Base-by-base conservation (phyloP, 1,140 invertebrate genomes). In the Aphelenchoides besseyi region DNA sequence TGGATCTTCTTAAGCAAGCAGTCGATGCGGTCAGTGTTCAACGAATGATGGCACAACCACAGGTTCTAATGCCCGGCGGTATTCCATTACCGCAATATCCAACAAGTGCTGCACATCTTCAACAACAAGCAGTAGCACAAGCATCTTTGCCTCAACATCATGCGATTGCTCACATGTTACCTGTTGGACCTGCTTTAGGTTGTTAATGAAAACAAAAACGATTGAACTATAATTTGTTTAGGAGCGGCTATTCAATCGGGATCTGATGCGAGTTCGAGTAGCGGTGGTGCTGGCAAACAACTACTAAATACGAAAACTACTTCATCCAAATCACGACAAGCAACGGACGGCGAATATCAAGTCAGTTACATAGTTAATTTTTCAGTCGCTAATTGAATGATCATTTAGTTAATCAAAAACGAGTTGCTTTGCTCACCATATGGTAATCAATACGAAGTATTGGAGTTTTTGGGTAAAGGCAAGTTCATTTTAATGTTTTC, bases 391-490 rank as follows among this genome's bases (percentile, higher is more conserved):
- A 1, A 78, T 79, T 26, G 2, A 76, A 18, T 77, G 8, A 12
- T 72, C 8, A 36, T 80, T 78, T 67, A 83, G 82, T 69, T 83
- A 30, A 84, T 83, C 37, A 84, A 84, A 67, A 83, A 83, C 54
- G 82, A 83, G 72, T 79, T 85, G n/a, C 77, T 83, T 18, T 52
- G 55, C 30, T 85, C 83, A 26, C 81, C 82, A 3, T 85, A 85
- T 55, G 72, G 77, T 1, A 83, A 83, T 62, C 73, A 84, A n/a
- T 97, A 97, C 87, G 94, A 97, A 87, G 96, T 99, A 71, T 88
- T 99, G 79, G 96, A 98, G 87, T 98, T 98, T 87, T 89, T 98
- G 74, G 96, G 96, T 29, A 82, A 76, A 90, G 96, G 77, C 5
- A n/a, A n/a, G n/a, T n/a, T n/a, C n/a, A n/a, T n/a, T n/a, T n/a